These are phyloP conservation scores for Hemicordylus capensis DNA, from an alignment of 2,113 vertebrate genomes.

Conservation along the genomic window DNA sequence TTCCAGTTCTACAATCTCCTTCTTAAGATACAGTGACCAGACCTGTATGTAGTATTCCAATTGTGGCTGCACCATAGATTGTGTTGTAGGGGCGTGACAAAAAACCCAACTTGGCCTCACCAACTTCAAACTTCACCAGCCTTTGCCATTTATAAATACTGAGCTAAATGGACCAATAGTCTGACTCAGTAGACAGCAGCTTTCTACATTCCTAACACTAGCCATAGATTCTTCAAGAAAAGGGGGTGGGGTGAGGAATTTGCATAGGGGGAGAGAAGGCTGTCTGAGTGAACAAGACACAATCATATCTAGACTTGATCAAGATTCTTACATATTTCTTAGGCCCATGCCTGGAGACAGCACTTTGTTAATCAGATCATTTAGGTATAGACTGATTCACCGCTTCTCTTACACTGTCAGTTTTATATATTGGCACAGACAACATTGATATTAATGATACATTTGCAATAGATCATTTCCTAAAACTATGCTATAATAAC, in stretches of 20 bases:
- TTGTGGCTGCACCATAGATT: too few species aligned
- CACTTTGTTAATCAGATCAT: neutral
- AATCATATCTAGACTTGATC: neutral
- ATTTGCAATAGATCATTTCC: slow-evolving; percentile 26
- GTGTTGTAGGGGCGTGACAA: too few species aligned
- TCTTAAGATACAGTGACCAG: too few species aligned
- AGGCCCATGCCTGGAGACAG: neutral
- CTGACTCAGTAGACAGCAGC: too few species aligned
- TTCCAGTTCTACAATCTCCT: too few species aligned
- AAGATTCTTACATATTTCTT: neutral
- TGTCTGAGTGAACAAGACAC: neutral
- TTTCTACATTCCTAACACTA: neutral
- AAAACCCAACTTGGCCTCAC: too few species aligned
- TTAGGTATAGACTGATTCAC: neutral
- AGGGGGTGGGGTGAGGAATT: neutral
- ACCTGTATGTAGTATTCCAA: too few species aligned
- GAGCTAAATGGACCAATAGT: too few species aligned
- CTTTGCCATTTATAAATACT: too few species aligned
- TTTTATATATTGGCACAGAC: neutral
- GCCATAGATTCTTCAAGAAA: too few species aligned
- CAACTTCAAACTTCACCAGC: too few species aligned
- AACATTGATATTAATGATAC: neutral
- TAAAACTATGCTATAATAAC: slow-evolving; percentile 23
- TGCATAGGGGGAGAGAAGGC: neutral
- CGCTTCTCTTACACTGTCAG: neutral